Base-by-base conservation (phyloP, 2,888 invertebrate genomes). In the Brachyopa scutellaris region DNA sequence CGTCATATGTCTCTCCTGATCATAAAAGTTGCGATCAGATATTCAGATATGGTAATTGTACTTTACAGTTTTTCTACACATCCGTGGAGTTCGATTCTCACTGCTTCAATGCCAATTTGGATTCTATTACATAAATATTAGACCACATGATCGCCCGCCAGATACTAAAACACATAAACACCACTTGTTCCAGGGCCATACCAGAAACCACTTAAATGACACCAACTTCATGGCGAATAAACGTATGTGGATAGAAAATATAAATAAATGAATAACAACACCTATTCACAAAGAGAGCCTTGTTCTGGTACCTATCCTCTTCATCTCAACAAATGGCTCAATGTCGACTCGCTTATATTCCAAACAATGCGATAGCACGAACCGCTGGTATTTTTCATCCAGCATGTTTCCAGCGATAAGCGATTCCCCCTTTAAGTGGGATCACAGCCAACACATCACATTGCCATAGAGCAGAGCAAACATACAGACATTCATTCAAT, bases 331-430 rank as follows among this genome's bases (percentile, higher is more conserved):
- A 73, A 73, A 73, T 79, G 78, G 59, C 78, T 79, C 45, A 73
- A 79, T 79, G 72, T 79, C 66, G 29, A 38, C 31, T 57, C 31
- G 31, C 59, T 33, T 66, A 51, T 40, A 51, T 45, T n/a, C 29
- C 59, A 79, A 73, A 72, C 73, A 79, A 73, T 73, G 51, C 57
- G 9, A 59, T 29, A 73, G 59, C 78, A 79, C 78, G 73, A 61
- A 66, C 51, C 49, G 31, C 31, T 57, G 36, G 42, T 21, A 59
- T 73, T 53, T 8, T 26, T 45, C 73, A 66, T 66, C 53, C 59
- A 59, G 49, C 66, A 53, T 53, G 51, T 67, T 42, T 59, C 15
- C 29, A 19, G 13, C 11, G 31, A n/a, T n/a, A n/a, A n/a, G n/a
- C 19, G 33, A 51, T 64, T 73, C 33, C 78, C 33, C 73, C 40